Evolutionary conservation across 2,888 invertebrate species (phyloP), one percentile per base, ranked within the genome.

Genomic region (Drosophila paracracens): DNA sequence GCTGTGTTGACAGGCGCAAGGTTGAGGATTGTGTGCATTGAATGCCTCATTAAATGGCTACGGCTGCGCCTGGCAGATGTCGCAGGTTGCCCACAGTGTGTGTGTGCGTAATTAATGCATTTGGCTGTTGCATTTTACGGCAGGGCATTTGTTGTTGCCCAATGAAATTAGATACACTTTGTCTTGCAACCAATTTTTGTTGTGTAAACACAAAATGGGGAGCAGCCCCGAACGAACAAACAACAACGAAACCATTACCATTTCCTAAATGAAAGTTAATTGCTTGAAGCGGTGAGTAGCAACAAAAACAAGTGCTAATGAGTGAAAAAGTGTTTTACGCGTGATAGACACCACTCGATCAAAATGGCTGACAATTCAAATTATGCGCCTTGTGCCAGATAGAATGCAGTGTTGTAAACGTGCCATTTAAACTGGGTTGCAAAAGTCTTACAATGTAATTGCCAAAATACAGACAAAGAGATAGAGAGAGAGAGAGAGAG

Each of bases 21-120:
- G 88, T 85, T 80, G 83, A 70, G 72, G 81, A 50, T 50, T 29
- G 50, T 50, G 82, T 83, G 82, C 78, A 85, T 79, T 84, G 87
- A 87, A 90, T 89, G 90, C 89, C 89, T 90, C 89, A 91, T 91
- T 91, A 90, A 90, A 85, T 82, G 83, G 81, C 81, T 74, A 79
- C 35, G 65, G 29, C 58, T 38, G 57, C 35, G 61, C 31, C 68
- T 60, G 68, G 73, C 79, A 69, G 79, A 72, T 70, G 82, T 81
- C 70, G 82, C 83, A 80, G 74, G 80, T 86, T 75, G 65, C 43
- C 64, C 7, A 21, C 21, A 21, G 16, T 35, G 16, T 50, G 62
- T 67, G 79, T 78, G 72, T 64, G 76, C 82, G 83, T 88, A 89
- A 91, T 91, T 89, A 91, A 91, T 89, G 87, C 84, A 79, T 84